These are phyloP conservation scores for Poeciliopsis turneri DNA, from an alignment of 2,797 vertebrate species.

Conservation along the genomic window DNA sequence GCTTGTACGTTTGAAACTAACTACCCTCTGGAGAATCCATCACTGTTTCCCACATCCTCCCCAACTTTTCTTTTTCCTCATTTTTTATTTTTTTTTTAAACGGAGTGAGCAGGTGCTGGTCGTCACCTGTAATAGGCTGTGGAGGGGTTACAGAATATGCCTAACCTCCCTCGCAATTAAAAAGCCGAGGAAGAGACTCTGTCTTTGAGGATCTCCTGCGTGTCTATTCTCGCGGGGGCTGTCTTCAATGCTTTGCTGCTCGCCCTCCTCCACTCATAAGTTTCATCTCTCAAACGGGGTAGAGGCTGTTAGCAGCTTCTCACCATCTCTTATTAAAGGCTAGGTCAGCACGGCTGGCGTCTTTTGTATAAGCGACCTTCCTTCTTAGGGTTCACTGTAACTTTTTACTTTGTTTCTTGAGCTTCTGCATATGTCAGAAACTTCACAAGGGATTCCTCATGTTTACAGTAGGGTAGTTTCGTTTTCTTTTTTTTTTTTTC, in stretches of 20 bases:
- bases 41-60: slow-evolving; percentile 40
- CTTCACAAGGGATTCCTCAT: slow-evolving; percentile 37
- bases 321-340: slow-evolving; percentile 76
- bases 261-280: slow-evolving; percentile 63
- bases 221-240: slow-evolving; percentile 71
- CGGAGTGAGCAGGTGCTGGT: slow-evolving; percentile 69
- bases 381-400: slow-evolving; percentile 52
- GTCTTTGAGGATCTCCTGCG: slow-evolving; percentile 76
- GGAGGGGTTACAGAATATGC: slow-evolving; percentile 74
- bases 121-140: slow-evolving; percentile 77
- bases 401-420: slow-evolving; percentile 56
- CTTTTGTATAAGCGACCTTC: slow-evolving; percentile 67
- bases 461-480: slow-evolving; percentile 42
- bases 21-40: slow-evolving; percentile 69
- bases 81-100: slow-evolving; percentile 29
- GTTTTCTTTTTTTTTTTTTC: slow-evolving; percentile 32
- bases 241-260: slow-evolving; percentile 69
- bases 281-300: slow-evolving; percentile 70
- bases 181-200: slow-evolving; percentile 64
- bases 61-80: slow-evolving; percentile 25
- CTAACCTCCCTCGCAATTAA: slow-evolving; percentile 78
- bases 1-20: slow-evolving; percentile 64
- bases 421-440: slow-evolving; percentile 34
- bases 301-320: slow-evolving; percentile 74
- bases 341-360: slow-evolving; percentile 61